These are phyloP conservation scores for Biston stratarius DNA, from an alignment of 2,888 invertebrate species.

Conservation along the genomic window DNA sequence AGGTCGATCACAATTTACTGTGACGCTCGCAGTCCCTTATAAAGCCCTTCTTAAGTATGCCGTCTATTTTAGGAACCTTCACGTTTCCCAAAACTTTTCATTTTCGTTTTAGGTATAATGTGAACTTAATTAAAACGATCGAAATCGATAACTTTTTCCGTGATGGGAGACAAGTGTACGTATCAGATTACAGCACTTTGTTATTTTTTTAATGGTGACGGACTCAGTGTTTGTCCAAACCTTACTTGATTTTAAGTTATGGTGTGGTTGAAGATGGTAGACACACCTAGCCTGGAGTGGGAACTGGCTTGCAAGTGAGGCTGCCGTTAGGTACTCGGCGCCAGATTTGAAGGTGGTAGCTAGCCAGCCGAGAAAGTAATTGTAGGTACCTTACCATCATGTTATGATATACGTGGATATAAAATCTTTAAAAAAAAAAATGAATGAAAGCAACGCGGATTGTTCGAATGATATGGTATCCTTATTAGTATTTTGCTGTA, in stretches of 20 bases:
- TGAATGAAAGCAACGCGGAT: too few species aligned
- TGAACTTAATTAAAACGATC: constrained; percentile 5
- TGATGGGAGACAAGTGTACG: not conserved
- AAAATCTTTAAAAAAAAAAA: too few species aligned
- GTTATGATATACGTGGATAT: too few species aligned
- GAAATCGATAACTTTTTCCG: constrained; percentile 7
- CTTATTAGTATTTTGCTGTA: not conserved
- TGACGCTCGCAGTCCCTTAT: constrained; percentile 27
- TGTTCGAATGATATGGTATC: not conserved
- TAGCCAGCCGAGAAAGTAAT: too few species aligned
- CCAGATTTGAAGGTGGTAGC: too few species aligned
- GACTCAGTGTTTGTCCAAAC: too few species aligned
- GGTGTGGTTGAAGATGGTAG: too few species aligned
- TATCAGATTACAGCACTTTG: not conserved
- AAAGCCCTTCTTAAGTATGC: constrained; percentile 33
- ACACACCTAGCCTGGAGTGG: too few species aligned
- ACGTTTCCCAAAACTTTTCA: constrained; percentile 14
- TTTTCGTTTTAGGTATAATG: constrained; percentile 18
- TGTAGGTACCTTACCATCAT: too few species aligned
- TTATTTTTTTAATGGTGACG: not conserved
- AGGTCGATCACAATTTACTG: constrained; percentile 35
- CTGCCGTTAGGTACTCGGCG: too few species aligned
- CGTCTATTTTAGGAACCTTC: constrained; percentile 17
- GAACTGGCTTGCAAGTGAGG: too few species aligned
- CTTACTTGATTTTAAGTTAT: too few species aligned